Percentiles rank a stretch among this genome's conserved stretches.
Evolutionary conservation across 37 sponge, comb jelly and placozoan species (phyloP).

Genomic region (Ianthella basta): DNA sequence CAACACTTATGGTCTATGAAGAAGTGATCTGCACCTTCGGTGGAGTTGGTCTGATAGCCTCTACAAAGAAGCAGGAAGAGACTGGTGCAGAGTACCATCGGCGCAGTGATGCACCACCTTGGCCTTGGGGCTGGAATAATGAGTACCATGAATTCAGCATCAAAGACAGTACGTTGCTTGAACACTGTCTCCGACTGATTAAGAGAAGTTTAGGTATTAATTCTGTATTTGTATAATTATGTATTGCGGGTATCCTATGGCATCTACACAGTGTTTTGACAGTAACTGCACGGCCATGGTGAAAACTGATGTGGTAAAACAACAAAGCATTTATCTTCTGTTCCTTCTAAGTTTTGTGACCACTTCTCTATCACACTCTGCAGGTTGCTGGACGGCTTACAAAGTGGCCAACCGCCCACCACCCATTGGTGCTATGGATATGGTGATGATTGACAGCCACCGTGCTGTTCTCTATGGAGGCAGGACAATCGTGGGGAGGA

Average conservation of each 20-base stretch:
- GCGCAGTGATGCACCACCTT: neutral
- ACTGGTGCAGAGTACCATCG: neutral
- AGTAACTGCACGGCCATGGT: no score
- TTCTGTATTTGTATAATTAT: no score
- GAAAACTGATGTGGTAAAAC: no score
- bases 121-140: neutral
- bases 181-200: neutral
- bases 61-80: neutral
- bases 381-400: no score
- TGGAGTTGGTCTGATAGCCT: neutral
- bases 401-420: no score
- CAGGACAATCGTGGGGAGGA: no score
- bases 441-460: no score
- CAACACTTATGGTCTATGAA: neutral
- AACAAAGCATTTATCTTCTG: neutral
- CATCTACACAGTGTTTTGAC: no score
- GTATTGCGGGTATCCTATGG: no score
- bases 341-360: neutral
- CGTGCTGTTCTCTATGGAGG: no score
- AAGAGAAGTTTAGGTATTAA: no score
- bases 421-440: no score
- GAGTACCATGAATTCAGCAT: constrained; percentile 16
- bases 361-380: neutral
- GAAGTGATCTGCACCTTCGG: neutral
- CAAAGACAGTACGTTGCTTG: neutral